Base-by-base conservation (phyloP, 2,888 invertebrate species). In the Acrobasis repandana region DNA sequence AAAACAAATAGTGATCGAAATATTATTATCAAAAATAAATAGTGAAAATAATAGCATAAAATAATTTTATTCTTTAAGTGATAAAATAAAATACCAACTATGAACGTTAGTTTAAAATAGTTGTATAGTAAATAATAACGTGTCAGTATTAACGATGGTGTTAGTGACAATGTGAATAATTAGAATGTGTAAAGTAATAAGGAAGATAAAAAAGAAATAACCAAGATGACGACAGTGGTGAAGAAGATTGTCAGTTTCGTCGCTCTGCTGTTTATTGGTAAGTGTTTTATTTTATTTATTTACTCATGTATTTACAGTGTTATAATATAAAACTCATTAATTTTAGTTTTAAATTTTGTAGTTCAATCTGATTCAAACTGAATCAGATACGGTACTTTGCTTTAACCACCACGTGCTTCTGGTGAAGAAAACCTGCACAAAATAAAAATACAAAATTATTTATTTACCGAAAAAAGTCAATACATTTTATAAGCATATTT, bases 251-350 rank as follows among this genome's bases (percentile, higher is more conserved):
- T 82, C 57, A 72, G 78, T 56, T 87, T 82, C 77, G 71, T 85
- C 64, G 76, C 77, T 43, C 73, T 88, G 68, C 84, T 86, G 71
- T 81, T 82, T 56, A 81, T 90, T 71, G 88, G 90, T 88, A 75
- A 86, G 86, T 83, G 14, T 18, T 56, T 57, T 56, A 34, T 28
- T 28, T 28, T 16, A 54, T 36, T 10, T 16, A n/a, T 15, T 52
- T 34, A n/a, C n/a, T n/a, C n/a, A 33, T 36, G 36, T 16, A 11
- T 50, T 16, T 11, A 49, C 16, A 14, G 11, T 11, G 38, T 14
- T 11, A 34, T 34, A 34, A 4, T 4, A 4, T 34, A 4, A 34
- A 4, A 34, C 34, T 6, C 9, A 34, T 34, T n/a, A n/a, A n/a
- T n/a, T n/a, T n/a, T n/a, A n/a, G n/a, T n/a, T n/a, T n/a, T n/a